Base-by-base conservation (phyloP, 2,797 vertebrate species). In the Siniperca obscura region DNA sequence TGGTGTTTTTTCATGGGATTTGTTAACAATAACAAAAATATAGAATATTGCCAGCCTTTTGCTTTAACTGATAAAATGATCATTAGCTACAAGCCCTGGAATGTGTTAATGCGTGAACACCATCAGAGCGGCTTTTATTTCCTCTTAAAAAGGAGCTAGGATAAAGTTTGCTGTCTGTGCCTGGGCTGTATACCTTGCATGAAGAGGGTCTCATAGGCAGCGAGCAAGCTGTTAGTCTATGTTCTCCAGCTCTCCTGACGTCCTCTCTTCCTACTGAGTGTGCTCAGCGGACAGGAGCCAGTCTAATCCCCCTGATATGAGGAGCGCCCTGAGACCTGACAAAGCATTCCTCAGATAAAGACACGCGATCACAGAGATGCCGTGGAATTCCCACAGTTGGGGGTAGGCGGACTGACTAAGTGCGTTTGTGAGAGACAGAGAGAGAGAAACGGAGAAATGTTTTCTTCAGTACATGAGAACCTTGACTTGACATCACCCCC, bases 331-430 rank as follows among this genome's bases (percentile, higher is more conserved):
- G 97, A 98, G 97, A 97, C 97, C 97, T 98, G 97, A 98, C 97
- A 98, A 94, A 96, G 96, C 98, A 99, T 99, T 99, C 98, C 97
- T 97, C 95, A 99, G 98, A 99, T 99, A 99, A 99, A 98, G 91
- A 92, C 94, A 93, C 71, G 91, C 94, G 96, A 98, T 98, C 97
- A 97, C 96, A 97, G 96, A 96, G 95, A 96, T 95, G 96, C 96
- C 89, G 96, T 95, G 95, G 97, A 97, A 97, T 96, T 96, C 96
- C 95, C 95, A 96, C 94, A 96, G 96, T 85, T 76, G 89, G 90
- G 88, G 88, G 89, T 75, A 77, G 80, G 85, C 78, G 70, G 81
- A 65, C 80, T 34, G 70, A 78, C 85, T 77, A 81, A 74, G 79
- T 72, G 80, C 64, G 84, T 81, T 85, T 68, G 76, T 61, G 87